Evolutionary conservation across 2,797 vertebrate species (phyloP).

Genomic region (Arremon brunneinucha): DNA sequence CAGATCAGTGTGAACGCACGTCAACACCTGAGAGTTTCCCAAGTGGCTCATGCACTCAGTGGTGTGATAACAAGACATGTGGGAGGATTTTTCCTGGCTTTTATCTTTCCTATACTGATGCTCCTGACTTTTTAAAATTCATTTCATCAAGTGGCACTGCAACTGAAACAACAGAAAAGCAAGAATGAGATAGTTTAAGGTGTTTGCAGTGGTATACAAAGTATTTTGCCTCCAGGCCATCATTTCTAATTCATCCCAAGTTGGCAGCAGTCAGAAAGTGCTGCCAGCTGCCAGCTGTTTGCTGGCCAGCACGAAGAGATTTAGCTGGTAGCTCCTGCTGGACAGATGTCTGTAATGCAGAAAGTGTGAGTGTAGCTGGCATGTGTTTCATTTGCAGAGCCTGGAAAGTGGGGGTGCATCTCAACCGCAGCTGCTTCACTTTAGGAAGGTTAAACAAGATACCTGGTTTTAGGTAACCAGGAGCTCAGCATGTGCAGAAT

Average conservation of each 20-base stretch:
- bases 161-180: background rate
- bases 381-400: background rate
- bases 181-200: background rate
- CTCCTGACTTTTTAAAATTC: slow-evolving; percentile 46
- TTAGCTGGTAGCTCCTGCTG: background rate
- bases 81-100: slow-evolving; percentile 32
- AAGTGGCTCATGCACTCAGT: background rate
- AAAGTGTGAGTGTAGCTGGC: background rate
- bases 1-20: slow-evolving; percentile 9
- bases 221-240: slow-evolving; percentile 14
- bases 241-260: slow-evolving; percentile 18
- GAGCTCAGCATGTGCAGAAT: background rate
- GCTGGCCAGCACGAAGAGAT: background rate
- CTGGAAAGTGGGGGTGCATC: background rate
- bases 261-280: background rate
- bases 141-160: slow-evolving; percentile 23
- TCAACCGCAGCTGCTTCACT: background rate
- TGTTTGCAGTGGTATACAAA: background rate
- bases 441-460: background rate
- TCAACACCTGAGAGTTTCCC: slow-evolving; percentile 31
- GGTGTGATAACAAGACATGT: slow-evolving; percentile 34
- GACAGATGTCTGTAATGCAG: background rate
- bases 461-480: background rate
- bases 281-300: background rate
- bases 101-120: background rate